Percentiles rank a stretch among this genome's conserved stretches.
phyloP scores from a whole-genome alignment of 2,888 invertebrate species.

The Sphaeridia pumilis region DNA sequence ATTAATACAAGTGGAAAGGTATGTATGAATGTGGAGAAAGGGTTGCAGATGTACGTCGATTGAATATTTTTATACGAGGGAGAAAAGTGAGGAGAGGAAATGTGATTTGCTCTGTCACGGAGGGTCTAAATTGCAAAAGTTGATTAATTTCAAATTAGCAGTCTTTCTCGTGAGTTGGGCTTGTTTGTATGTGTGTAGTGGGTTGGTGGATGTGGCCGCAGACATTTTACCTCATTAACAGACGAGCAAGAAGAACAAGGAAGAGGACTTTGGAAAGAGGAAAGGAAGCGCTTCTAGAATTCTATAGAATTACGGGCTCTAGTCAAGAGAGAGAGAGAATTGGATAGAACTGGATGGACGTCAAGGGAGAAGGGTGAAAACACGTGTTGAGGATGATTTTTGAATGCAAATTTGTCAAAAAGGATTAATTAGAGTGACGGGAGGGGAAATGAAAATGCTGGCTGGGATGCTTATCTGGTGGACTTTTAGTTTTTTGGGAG shows the following conservation, averaged over 20 bases:
- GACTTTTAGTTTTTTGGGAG: too few relatives aligned
- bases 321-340: background rate
- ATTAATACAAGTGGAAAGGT: too few relatives aligned
- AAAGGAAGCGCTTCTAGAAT: too few relatives aligned
- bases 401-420: background rate
- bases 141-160: constrained; percentile 8
- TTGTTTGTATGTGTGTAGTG: background rate
- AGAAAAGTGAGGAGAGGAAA: background rate
- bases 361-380: background rate
- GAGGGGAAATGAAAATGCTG: too few relatives aligned
- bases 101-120: constrained; percentile 12
- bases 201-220: too few relatives aligned
- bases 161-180: background rate
- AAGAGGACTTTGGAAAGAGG: too few relatives aligned
- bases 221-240: background rate
- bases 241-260: too few relatives aligned
- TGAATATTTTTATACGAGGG: background rate
- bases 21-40: too few relatives aligned
- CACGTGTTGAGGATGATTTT: background rate
- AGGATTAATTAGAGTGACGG: background rate
- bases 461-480: too few relatives aligned
- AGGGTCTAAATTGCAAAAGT: background rate
- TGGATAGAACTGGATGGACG: background rate
- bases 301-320: background rate
- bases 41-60: too few relatives aligned